These are phyloP conservation scores for Melanostigma gelatinosum DNA, from an alignment of 2,113 vertebrate genomes.

Conservation along the genomic window DNA sequence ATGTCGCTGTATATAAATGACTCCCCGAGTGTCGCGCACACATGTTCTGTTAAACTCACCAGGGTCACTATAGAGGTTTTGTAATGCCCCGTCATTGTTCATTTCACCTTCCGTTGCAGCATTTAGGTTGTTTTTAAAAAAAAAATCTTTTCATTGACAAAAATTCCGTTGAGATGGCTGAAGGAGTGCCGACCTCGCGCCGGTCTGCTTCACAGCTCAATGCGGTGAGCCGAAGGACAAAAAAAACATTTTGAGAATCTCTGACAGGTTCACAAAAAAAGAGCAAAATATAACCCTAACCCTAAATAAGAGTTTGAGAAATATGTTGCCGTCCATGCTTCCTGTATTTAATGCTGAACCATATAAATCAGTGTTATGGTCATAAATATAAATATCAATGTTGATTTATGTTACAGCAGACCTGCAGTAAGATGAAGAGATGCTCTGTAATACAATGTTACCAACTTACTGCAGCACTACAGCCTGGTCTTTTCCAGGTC, in stretches of 20 bases:
- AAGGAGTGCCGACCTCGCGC: slow-evolving; percentile 17
- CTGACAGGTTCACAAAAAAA: slow-evolving; percentile 10
- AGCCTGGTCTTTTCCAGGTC: not conserved
- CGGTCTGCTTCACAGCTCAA: slow-evolving; percentile 15
- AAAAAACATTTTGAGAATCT: slow-evolving; percentile 3
- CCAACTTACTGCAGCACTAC: not conserved
- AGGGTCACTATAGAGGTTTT: not conserved
- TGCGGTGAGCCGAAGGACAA: not conserved
- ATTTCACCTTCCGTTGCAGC: slow-evolving; percentile 1
- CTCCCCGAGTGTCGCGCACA: not conserved
- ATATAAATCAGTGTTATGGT: not conserved
- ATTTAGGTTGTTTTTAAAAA: not conserved
- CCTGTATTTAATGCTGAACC: not conserved
- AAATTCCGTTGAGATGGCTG: not conserved
- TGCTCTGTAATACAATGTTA: slow-evolving; percentile 9
- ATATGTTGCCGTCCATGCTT: not conserved
- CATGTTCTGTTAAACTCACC: not conserved
- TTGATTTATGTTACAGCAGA: slow-evolving; percentile 28
- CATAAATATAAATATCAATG: not conserved
- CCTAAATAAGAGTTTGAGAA: not conserved
- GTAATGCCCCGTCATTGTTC: not conserved
- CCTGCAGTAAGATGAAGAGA: slow-evolving; percentile 10
- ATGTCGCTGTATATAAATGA: not conserved
- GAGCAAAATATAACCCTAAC: too few relatives aligned
- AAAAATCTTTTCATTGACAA: not conserved